Conservation (phyloP, 2,113 vertebrate species). For the Tupaia chinensis region DNA sequence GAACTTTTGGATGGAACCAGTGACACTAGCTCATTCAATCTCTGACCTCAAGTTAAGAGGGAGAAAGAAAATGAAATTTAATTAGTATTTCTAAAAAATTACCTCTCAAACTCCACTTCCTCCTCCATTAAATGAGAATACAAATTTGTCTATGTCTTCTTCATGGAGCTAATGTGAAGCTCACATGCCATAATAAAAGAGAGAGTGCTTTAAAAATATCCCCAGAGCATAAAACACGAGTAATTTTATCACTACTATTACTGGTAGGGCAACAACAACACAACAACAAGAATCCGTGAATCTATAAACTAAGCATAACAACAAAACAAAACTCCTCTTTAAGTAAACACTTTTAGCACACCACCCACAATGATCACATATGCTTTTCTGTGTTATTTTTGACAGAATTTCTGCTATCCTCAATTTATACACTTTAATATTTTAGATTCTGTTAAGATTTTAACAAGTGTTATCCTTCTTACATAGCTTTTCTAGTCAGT, state of each 20-base stretch:
- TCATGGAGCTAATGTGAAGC: not conserved
- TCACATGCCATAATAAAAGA: not conserved
- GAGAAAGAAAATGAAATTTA: not conserved
- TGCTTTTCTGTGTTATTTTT: not conserved
- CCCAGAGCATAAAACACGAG: not conserved
- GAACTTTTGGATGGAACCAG: not conserved
- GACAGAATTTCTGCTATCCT: constrained; percentile 10
- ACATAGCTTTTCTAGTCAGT: constrained; percentile 27
- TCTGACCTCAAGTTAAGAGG: not conserved
- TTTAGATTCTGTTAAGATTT: constrained; percentile 32
- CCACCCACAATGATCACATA: not conserved
- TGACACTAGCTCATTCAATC: not conserved
- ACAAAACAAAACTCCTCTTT: not conserved
- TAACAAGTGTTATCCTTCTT: constrained; percentile 46
- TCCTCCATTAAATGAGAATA: constrained; percentile 19
- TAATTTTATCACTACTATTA: not conserved
- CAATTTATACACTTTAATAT: constrained; percentile 30
- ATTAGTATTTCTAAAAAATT: not conserved
- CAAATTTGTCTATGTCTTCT: not conserved
- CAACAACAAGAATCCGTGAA: constrained; percentile 2
- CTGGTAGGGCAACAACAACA: not conserved
- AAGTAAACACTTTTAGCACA: constrained; percentile 16
- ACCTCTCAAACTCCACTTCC: constrained; percentile 24
- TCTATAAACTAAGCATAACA: not conserved
- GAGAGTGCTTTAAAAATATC: not conserved